Percentiles rank a stretch among this genome's conserved stretches.
These are phyloP conservation scores for Steinernema carpocapsae DNA, from an alignment of 2,888 invertebrate species.

Conservation along the genomic window DNA sequence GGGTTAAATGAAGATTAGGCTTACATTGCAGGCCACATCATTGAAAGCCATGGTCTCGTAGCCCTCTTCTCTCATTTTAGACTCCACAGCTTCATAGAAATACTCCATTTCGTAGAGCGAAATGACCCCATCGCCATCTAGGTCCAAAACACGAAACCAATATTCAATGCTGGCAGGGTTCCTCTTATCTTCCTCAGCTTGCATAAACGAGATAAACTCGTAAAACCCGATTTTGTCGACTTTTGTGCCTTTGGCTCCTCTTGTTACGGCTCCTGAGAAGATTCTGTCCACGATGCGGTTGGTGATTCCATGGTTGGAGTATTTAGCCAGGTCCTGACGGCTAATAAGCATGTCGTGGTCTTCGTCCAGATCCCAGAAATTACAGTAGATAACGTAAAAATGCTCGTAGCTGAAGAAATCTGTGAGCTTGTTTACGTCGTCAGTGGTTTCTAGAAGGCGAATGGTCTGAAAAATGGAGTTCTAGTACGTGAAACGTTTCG, in stretches of 20 bases:
- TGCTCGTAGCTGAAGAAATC: conserved; percentile 91
- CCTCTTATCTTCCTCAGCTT: conserved; percentile 97
- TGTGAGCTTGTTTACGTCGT: conserved; percentile 70
- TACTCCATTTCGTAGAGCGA: conserved; percentile 98
- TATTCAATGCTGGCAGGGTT: conserved; percentile 79
- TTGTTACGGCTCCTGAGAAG: conserved; percentile 91
- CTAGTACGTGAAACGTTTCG: not conserved
- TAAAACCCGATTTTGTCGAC: conserved; percentile 83
- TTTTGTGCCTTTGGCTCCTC: conserved; percentile 71
- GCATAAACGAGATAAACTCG: conserved; percentile 98
- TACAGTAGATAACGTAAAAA: conserved; percentile 96
- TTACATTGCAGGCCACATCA: conserved; percentile 85
- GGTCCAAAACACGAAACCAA: conserved; percentile 87
- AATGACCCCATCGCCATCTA: conserved; percentile 94
- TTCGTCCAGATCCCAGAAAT: conserved; percentile 98
- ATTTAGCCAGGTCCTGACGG: conserved; percentile 51
- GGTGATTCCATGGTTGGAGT: conserved; percentile 78
- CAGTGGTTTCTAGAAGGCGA: conserved; percentile 51
- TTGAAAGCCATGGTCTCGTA: conserved; percentile 89
- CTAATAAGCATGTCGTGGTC: conserved; percentile 80
- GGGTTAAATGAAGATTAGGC: conserved; percentile 1
- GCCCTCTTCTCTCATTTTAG: conserved; percentile 93
- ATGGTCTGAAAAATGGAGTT: conserved; percentile 44
- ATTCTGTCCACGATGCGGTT: conserved; percentile 94
- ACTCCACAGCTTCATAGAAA: conserved; percentile 92